phyloP scores from a whole-genome alignment of 2,888 invertebrate genomes.

The Meganola albula region DNA sequence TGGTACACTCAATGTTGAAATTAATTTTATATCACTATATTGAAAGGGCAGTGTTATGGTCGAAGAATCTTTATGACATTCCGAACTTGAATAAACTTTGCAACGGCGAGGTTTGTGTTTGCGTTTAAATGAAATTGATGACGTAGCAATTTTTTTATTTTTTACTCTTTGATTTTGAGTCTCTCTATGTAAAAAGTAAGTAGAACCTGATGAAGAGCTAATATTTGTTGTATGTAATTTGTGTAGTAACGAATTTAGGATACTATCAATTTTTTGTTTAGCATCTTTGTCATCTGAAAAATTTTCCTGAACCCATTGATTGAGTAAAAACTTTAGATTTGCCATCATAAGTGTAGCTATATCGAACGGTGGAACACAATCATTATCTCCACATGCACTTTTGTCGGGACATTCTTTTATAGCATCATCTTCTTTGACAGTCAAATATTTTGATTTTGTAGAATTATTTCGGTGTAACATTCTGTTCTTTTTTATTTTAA shows the following conservation, averaged over 20 bases:
- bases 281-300: constrained; percentile 40
- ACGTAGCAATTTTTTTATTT: constrained; percentile 32
- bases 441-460: constrained; percentile 41
- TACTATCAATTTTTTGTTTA: constrained; percentile 42
- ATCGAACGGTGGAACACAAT: constrained; percentile 32
- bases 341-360: constrained; percentile 45
- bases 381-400: constrained; percentile 49
- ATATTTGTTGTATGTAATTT: constrained; percentile 26
- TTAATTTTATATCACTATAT: constrained; percentile 39
- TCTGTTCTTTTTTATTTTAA: constrained; percentile 41
- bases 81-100: constrained; percentile 10
- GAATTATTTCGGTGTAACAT: constrained; percentile 27
- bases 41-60: constrained; percentile 39
- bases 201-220: constrained; percentile 38
- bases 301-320: constrained; percentile 49
- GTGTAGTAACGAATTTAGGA: constrained; percentile 45
- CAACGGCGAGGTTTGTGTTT: constrained; percentile 19
- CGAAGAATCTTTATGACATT: constrained; percentile 24
- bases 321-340: constrained; percentile 48
- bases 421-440: constrained; percentile 33
- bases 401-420: constrained; percentile 37
- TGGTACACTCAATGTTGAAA: constrained; percentile 62
- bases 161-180: constrained; percentile 28
- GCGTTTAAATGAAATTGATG: constrained; percentile 24
- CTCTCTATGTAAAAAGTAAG: constrained; percentile 42